Base-by-base conservation (phyloP, 2,888 invertebrate genomes). In the Caenorhabditis macrosperma region DNA sequence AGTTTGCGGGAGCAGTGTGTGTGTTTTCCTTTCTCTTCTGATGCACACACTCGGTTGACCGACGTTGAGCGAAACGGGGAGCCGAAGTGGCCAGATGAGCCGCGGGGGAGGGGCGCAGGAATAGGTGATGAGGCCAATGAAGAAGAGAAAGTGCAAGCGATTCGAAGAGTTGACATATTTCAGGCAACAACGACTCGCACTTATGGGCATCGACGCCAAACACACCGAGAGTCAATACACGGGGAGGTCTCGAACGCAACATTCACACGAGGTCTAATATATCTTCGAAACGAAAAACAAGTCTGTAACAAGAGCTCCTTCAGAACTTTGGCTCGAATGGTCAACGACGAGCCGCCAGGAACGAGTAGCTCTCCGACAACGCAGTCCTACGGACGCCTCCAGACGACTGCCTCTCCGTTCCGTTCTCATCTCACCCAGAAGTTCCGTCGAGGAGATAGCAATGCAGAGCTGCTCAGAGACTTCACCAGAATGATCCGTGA, bases 401-500 rank as follows among this genome's bases (percentile, higher is more conserved):
- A 67, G 35, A 75, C 75, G 10, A 75, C 67, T 33, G 48, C 54
- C 20, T 75, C 67, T 12, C 75, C 74, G 24, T 74, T 55, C 41
- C 57, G 64, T 12, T 22, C 64, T 9, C 57, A 64, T 50, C 26
- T 74, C n/a, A 57, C 57, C 10, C 74, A 75, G 17, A 55, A 54
- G 55, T 74, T 57, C 24, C 41, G 50, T 20, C 50, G 57, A 26
- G 66, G 57, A 4, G 35, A 57, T 24, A 66, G 66, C 22, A 76
- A 80, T 10, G 76, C 71, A 2, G 66, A 71, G 9, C 10, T 77
- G 17, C 35, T 81, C 10, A 33, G 69, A 41, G 76, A 81, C 10
- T 81, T 81, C 66, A 77, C 76, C 5, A 54, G 81, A 67, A 72
- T 77, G 76, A 71, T 81, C 17, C 28, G 81, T 33, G 71, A 76